Conservation (phyloP, 2,113 vertebrate species). For the Apistogramma diplotaenia region DNA sequence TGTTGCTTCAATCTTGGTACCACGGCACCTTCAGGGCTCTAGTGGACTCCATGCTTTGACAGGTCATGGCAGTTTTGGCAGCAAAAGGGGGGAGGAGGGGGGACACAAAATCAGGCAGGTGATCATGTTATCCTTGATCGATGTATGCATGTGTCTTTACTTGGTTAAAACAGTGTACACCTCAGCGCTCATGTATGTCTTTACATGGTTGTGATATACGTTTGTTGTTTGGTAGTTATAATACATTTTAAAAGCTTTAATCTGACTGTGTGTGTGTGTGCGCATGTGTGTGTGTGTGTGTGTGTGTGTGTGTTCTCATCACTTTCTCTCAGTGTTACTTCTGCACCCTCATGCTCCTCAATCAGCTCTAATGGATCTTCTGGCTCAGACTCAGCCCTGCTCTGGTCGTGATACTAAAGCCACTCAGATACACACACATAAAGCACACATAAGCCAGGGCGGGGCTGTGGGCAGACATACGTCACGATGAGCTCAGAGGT, state of each 20-base stretch:
- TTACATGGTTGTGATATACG: background rate
- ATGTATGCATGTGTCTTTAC: background rate
- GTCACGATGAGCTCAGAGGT: conserved; percentile 59
- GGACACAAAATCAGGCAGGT: too few relatives aligned
- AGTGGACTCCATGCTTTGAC: too few relatives aligned
- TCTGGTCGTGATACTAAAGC: conserved; percentile 53
- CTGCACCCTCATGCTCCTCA: conserved; percentile 70
- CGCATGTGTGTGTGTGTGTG: background rate
- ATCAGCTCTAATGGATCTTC: conserved; percentile 79
- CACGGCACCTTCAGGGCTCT: too few relatives aligned
- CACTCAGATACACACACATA: conserved; percentile 18
- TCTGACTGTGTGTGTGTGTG: conserved; percentile 8
- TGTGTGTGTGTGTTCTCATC: conserved; percentile 31
- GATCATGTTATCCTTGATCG: too few relatives aligned
- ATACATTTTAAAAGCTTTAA: too few relatives aligned
- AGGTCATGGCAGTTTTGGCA: too few relatives aligned
- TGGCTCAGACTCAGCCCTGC: conserved; percentile 68
- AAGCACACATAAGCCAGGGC: conserved; percentile 26
- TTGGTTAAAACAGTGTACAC: too few relatives aligned
- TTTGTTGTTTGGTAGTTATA: too few relatives aligned
- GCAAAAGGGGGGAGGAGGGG: too few relatives aligned
- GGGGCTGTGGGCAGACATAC: conserved; percentile 33
- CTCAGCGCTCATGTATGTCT: background rate
- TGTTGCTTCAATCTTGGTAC: too few relatives aligned
- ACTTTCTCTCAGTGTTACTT: conserved; percentile 74